Conservation (phyloP, 2,113 vertebrate species). For the Tringa solitaria region DNA sequence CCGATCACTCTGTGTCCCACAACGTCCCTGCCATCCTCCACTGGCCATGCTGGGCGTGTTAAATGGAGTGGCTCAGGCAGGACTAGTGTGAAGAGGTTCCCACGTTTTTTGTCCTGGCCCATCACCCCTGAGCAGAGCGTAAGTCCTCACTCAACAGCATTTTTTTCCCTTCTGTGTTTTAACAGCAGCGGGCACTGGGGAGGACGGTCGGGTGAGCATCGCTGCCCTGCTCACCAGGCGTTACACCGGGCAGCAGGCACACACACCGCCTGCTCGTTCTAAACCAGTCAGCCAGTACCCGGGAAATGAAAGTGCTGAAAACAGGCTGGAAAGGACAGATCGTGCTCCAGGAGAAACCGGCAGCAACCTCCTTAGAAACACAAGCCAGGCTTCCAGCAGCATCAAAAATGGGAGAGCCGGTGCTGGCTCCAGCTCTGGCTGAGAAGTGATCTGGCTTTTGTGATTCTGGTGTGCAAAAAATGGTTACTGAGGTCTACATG, state of each 20-base stretch:
- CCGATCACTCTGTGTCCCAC: accelerated
- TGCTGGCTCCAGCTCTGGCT: neutral
- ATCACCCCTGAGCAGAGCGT: neutral
- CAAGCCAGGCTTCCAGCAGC: neutral
- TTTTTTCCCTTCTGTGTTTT: neutral
- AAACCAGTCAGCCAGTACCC: neutral
- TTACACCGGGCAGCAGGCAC: accelerated
- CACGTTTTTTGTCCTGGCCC: neutral
- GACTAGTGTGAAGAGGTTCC: neutral
- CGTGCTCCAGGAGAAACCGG: neutral
- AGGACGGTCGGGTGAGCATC: accelerated
- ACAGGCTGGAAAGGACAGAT: neutral
- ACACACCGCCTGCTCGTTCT: neutral
- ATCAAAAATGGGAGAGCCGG: neutral
- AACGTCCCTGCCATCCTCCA: neutral
- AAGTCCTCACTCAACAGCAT: neutral
- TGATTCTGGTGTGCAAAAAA: neutral
- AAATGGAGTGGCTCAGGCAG: neutral
- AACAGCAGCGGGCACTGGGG: accelerated
- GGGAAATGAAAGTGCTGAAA: neutral
- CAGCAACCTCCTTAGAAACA: neutral
- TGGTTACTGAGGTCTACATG: accelerated
- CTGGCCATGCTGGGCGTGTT: accelerated
- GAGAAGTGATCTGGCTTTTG: neutral
- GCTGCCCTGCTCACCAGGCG: neutral